Percentiles rank a stretch among this genome's conserved stretches.
Evolutionary conservation across 2,113 vertebrate species (phyloP).

Genomic region (Strix uralensis): DNA sequence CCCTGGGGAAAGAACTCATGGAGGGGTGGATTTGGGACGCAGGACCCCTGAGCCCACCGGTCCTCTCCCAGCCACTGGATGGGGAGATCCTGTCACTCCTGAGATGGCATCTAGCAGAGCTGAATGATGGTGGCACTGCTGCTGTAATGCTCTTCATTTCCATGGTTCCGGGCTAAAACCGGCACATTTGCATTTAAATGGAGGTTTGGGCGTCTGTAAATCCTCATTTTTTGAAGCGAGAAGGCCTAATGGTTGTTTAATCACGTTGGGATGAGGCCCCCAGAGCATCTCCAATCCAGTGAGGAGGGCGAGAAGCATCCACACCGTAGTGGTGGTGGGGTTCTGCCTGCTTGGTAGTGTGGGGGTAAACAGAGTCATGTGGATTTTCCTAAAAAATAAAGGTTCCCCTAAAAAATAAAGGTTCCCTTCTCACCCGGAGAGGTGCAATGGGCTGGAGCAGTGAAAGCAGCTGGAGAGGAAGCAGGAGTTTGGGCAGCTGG

Average conservation of each 20-base stretch:
- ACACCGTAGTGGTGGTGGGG: accelerated
- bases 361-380: neutral
- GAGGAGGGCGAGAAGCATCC: neutral
- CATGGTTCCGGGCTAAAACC: conserved; percentile 20
- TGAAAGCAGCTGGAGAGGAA: accelerated
- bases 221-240: conserved; percentile 57
- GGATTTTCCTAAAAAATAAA: neutral
- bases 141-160: conserved; percentile 43
- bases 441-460: neutral
- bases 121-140: neutral
- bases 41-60: accelerated
- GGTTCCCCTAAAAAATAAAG: accelerated
- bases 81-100: neutral
- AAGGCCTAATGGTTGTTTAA: conserved; percentile 71
- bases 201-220: conserved; percentile 71
- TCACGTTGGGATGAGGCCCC: conserved; percentile 59
- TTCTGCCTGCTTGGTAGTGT: accelerated
- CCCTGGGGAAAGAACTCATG: neutral
- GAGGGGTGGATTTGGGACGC: neutral
- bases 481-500: neutral
- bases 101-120: neutral
- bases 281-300: neutral
- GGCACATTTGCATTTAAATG: conserved; percentile 78
- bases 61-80: neutral
- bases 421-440: accelerated